Evolutionary conservation across 2,888 invertebrate genomes (phyloP), one percentile per base, ranked within the genome.

Genomic region (Cyclophora albipunctata): DNA sequence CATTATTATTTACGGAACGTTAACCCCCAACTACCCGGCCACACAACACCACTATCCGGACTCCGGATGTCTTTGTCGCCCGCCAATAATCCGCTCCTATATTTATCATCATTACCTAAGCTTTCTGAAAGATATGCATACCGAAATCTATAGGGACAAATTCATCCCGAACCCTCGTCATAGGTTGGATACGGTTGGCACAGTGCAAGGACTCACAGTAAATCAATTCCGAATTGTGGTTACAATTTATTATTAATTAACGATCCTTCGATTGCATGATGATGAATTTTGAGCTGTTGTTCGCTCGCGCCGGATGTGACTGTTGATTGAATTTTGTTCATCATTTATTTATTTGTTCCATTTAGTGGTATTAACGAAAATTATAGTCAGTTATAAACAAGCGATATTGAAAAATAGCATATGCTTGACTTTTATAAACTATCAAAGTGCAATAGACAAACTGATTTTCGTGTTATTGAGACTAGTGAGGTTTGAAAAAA

Each of bases 81-180:
- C 37, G 37, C 37, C 37, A 37, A 37, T 37, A 37, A 37, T 37
- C 37, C 45, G 7, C 43, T 48, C 54, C 50, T 54, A 49, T 59
- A 61, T 61, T 56, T 58, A 59, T 61, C 59, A 61, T 61, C 57
- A 59, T 59, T 59, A 59, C 57, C 52, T 57, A 51, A 52, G 44
- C 53, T 55, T 53, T 55, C 51, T 46, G 49, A 55, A 53, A 56
- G 57, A 61, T 59, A 61, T 61, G 60, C 57, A 61, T 57, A 54
- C 50, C 46, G 47, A 55, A 55, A 62, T 56, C 60, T 58, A 58
- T 59, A 56, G 58, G 57, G 60, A 60, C 58, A 59, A 60, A 58
- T 62, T 62, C 56, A 60, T 60, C 60, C 58, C 55, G 52, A 51
- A 62, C 62, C 62, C 62, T 62, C 51, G 60, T 62, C 62, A 62